These are phyloP conservation scores for Drosophila sucinea DNA, from an alignment of 1,140 invertebrate species.

Conservation along the genomic window DNA sequence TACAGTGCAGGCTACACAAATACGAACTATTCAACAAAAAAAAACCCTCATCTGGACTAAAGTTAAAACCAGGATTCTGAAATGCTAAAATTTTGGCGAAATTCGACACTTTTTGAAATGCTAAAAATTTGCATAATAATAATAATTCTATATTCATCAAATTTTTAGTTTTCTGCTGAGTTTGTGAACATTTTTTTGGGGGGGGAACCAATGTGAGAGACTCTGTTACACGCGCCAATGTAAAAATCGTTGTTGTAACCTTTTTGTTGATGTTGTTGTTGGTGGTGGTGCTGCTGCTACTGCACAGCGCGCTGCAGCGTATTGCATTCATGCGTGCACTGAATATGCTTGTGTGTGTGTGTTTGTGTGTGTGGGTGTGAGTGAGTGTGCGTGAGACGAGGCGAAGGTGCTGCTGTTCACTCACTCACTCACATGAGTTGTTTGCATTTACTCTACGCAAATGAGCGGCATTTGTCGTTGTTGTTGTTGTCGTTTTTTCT, in stretches of 20 bases:
- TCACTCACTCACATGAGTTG: conserved; percentile 53
- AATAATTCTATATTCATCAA: too few relatives aligned
- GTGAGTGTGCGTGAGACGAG: conserved; percentile 22
- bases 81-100: too few relatives aligned
- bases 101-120: too few relatives aligned
- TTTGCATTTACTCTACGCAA: conserved; percentile 80
- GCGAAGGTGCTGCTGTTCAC: conserved; percentile 24
- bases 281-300: too few relatives aligned
- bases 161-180: background rate
- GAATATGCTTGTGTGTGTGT: conserved; percentile 42
- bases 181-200: background rate
- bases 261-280: conserved; percentile 27
- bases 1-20: conserved; percentile 37
- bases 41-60: background rate
- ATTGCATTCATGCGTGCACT: conserved; percentile 67
- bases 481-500: conserved; percentile 56
- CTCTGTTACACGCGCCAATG: conserved; percentile 61
- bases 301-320: conserved; percentile 22
- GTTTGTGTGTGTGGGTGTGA: conserved; percentile 22
- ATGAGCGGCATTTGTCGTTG: conserved; percentile 68
- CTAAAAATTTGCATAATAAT: too few relatives aligned
- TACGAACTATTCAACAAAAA: background rate
- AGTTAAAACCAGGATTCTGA: too few relatives aligned
- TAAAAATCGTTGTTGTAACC: conserved; percentile 43
- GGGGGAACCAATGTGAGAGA: conserved; percentile 26